Evolutionary conservation across 2,113 vertebrate species (phyloP), one percentile per base, ranked within the genome.

Genomic region (Trichechus manatus): DNA sequence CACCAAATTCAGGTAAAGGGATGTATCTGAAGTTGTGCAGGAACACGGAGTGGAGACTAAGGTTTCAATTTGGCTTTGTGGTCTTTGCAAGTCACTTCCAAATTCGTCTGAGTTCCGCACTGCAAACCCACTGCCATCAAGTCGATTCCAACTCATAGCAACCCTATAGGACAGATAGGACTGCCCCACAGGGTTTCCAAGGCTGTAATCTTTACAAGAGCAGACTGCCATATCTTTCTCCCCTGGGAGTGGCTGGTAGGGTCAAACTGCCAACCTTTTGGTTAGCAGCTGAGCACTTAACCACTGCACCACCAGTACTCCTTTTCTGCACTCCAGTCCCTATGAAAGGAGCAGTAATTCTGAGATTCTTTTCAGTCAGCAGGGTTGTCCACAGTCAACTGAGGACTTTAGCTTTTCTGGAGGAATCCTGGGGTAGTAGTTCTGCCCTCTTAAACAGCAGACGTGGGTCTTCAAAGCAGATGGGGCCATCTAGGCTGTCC

Each of bases 401-500:
- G 1, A 14, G 56, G 83, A 36, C 22, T 14, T 83, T 11, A 5
- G 42, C 74, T 75, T 36, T 59, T 83, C 19, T 19, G 61, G 53
- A 82, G 20, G 25, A 59, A 27, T 0, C 42, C 50, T 0, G 0
- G 31, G n/a, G 13, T 22, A 23, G 39, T 25, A 56, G 47, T 53
- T 22, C 59, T 61, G 22, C 31, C 82, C 42, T 22, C 61, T 19
- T 6, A 0, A 9, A 7, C 29, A 47, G 36, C 23, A 29, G 36
- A 33, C 39, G 23, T 0, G 70, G 15, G 27, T 6, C 29, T 5
- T 29, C 50, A 44, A 9, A 78, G 36, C 64, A 64, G 31, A 8
- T 0, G 8, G 53, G 9, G 14, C 79, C 42, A 20, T 7, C 7
- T 9, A 78, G 5, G 1, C 29, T 39, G 9, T 72, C 61, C 20